Conservation (phyloP, 1,140 invertebrate genomes). For the Palaemon carinicauda region DNA sequence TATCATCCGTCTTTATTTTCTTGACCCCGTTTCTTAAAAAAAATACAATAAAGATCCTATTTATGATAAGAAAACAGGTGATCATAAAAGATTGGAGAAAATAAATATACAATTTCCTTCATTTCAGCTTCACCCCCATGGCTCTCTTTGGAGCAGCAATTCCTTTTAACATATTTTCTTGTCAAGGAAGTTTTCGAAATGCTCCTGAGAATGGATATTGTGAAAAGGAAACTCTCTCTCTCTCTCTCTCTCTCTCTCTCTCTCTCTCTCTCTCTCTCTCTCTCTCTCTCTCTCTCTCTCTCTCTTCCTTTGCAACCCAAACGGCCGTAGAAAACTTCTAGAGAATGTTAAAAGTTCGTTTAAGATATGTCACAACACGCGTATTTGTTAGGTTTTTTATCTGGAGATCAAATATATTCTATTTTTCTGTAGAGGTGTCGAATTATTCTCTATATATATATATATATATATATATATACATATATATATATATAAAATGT, state of each 20-base stretch:
- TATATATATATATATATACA: not conserved
- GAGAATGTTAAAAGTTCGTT: not conserved
- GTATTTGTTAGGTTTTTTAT: no score
- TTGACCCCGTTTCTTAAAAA: no score
- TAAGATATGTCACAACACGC: not conserved
- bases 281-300: not conserved
- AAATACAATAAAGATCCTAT: no score
- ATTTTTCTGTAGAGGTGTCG: no score
- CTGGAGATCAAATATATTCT: not conserved
- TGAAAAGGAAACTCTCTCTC: not conserved
- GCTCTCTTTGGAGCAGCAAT: no score
- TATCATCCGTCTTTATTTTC: no score
- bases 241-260: not conserved
- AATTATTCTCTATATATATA: not conserved
- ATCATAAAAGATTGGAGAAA: no score
- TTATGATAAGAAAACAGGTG: no score
- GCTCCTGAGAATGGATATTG: no score
- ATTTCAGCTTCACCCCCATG: not conserved
- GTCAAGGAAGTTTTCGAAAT: no score
- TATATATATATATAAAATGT: not conserved
- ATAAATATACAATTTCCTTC: not conserved
- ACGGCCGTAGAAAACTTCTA: not conserved
- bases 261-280: not conserved
- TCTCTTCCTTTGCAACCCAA: not conserved
- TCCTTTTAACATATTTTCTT: no score